Evolutionary conservation across 2,797 vertebrate genomes (phyloP).

Genomic region (Gymnoscopelus microlampas): DNA sequence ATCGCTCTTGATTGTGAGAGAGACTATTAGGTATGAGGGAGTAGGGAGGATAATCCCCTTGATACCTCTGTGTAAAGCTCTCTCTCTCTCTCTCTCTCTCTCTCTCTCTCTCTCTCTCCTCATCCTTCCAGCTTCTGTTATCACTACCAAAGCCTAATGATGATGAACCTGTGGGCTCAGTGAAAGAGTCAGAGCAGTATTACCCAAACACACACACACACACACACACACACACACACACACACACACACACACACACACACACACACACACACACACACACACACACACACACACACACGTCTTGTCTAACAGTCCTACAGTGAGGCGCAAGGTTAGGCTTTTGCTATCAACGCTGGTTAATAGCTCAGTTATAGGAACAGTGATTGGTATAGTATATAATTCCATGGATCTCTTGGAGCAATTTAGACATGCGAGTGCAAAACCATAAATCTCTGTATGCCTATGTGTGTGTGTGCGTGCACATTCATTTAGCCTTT

Average conservation of each 20-base stretch:
- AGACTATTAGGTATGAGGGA: conserved; percentile 62
- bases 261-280: conserved; percentile 11
- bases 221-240: not conserved
- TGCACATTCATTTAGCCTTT: conserved; percentile 10
- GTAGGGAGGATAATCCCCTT: conserved; percentile 65
- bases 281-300: conserved; percentile 16
- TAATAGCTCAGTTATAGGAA: conserved; percentile 49
- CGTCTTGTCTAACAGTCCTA: conserved; percentile 37
- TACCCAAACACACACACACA: conserved; percentile 34
- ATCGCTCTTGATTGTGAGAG: conserved; percentile 46
- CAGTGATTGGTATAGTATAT: conserved; percentile 46
- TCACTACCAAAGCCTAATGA: conserved; percentile 73
- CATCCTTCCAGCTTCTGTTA: conserved; percentile 52
- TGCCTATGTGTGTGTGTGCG: conserved; percentile 15
- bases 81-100: conserved; percentile 34
- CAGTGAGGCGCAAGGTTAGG: conserved; percentile 37
- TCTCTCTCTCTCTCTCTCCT: conserved; percentile 60
- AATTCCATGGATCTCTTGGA: conserved; percentile 27
- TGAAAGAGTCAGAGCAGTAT: conserved; percentile 69
- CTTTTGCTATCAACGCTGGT: conserved; percentile 42
- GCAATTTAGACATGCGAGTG: not conserved
- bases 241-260: conserved; percentile 2
- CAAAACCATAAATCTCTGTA: conserved; percentile 10
- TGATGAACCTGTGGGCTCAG: conserved; percentile 76
- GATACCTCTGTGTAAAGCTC: conserved; percentile 34